These are phyloP conservation scores for Conomelus anceps DNA, from an alignment of 2,888 invertebrate species.

Conservation along the genomic window DNA sequence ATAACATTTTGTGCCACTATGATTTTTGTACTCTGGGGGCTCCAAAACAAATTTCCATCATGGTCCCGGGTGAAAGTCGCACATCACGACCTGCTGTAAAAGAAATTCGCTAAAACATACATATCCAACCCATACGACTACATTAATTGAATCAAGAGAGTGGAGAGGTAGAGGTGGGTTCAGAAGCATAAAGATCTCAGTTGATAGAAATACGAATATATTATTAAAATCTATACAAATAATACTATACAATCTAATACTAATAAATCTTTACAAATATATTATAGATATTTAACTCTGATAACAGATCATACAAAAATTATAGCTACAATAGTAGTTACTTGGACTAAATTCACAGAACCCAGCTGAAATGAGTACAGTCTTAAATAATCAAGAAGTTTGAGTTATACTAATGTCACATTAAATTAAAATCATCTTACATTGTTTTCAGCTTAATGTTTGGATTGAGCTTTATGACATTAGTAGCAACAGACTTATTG, in stretches of 20 bases:
- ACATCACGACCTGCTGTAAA: no score
- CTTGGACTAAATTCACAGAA: background rate
- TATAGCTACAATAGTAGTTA: background rate
- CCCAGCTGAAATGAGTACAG: background rate
- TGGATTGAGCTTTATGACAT: constrained; percentile 8
- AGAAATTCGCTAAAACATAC: no score
- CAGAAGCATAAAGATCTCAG: background rate
- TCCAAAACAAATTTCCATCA: no score
- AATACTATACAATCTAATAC: background rate
- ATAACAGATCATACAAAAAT: background rate
- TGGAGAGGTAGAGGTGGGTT: background rate
- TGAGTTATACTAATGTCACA: background rate
- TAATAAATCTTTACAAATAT: background rate
- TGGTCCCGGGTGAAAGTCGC: no score
- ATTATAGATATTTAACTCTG: background rate
- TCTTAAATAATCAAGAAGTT: background rate
- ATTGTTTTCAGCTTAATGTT: background rate
- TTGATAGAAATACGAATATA: no score
- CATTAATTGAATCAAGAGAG: no score
- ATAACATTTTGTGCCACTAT: no score
- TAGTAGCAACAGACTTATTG: background rate
- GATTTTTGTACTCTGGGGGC: no score
- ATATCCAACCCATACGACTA: no score
- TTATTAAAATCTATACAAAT: background rate
- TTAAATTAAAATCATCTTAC: no score